Conservation (phyloP, 2,888 invertebrate species). For the Deroplatys truncata region DNA sequence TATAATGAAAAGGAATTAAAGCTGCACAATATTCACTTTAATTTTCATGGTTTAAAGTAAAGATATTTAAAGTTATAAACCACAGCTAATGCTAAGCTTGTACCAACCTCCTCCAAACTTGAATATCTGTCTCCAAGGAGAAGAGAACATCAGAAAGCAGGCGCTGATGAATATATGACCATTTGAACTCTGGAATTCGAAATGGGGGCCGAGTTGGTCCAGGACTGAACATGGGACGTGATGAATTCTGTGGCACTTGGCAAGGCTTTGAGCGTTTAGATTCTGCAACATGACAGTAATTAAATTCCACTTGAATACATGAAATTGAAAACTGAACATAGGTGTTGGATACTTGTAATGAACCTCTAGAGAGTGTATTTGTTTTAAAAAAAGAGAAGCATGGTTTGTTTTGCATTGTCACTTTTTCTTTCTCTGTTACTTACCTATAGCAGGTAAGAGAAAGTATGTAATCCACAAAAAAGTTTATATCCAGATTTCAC, state of each 20-base stretch:
- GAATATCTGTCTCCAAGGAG: conserved; percentile 95
- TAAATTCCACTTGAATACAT: neutral
- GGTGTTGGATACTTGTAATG: neutral
- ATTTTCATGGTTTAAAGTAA: too few species aligned
- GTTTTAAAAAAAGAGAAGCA: too few species aligned
- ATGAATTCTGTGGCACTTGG: conserved; percentile 40
- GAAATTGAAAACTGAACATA: neutral
- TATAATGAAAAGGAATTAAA: too few species aligned
- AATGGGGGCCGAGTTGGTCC: conserved; percentile 93
- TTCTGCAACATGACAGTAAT: conserved; percentile 41
- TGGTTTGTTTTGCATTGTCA: too few species aligned
- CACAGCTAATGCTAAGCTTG: neutral
- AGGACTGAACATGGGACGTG: conserved; percentile 88
- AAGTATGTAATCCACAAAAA: too few species aligned
- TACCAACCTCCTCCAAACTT: conserved; percentile 70
- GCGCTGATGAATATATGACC: conserved; percentile 98
- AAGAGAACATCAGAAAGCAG: conserved; percentile 93
- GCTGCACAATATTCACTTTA: too few species aligned
- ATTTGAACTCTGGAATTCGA: conserved; percentile 98
- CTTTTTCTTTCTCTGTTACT: too few species aligned
- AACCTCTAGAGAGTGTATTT: too few species aligned
- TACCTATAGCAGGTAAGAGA: too few species aligned
- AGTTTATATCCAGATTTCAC: too few species aligned
- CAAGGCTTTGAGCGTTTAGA: conserved; percentile 52
- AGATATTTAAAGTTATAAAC: too few species aligned